Conservation (phyloP, 2,113 vertebrate species). For the Perca fluviatilis region DNA sequence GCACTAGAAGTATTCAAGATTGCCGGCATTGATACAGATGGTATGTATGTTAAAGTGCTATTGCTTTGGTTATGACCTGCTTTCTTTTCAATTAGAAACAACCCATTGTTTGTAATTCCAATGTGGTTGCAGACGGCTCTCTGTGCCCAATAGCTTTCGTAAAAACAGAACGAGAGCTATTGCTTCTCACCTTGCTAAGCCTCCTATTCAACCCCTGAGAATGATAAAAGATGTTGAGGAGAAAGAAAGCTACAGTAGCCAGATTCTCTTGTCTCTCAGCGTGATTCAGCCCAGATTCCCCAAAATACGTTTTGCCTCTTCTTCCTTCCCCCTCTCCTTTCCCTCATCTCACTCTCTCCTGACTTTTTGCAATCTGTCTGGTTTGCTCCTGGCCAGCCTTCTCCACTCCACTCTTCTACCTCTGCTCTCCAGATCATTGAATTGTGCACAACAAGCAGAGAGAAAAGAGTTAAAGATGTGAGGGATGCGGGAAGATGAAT, state of each 20-base stretch:
- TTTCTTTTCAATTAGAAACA: conserved; percentile 8
- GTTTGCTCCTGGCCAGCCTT: conserved; percentile 27
- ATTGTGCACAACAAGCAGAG: conserved; percentile 26
- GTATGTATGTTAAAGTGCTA: background rate
- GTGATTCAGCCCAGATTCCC: conserved; percentile 5
- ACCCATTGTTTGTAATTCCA: conserved; percentile 14
- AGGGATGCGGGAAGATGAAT: conserved; percentile 10
- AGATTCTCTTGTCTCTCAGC: conserved; percentile 13
- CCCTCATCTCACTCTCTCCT: conserved; percentile 5
- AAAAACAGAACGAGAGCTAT: conserved; percentile 29
- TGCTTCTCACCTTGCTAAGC: conserved; percentile 41
- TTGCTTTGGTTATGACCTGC: background rate
- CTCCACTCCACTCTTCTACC: conserved; percentile 1
- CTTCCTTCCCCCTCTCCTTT: too few relatives aligned
- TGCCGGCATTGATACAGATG: background rate
- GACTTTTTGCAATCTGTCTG: conserved; percentile 43
- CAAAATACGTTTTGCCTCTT: background rate
- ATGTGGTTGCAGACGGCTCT: background rate
- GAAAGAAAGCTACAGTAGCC: background rate
- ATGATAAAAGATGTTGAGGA: conserved; percentile 16
- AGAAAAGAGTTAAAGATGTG: conserved; percentile 24
- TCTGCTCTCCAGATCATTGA: conserved; percentile 11
- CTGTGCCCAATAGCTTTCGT: background rate
- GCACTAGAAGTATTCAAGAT: background rate
- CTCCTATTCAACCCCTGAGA: conserved; percentile 21